Base-by-base conservation (phyloP, 2,113 vertebrate genomes). In the Psilopsiagon aymara region DNA sequence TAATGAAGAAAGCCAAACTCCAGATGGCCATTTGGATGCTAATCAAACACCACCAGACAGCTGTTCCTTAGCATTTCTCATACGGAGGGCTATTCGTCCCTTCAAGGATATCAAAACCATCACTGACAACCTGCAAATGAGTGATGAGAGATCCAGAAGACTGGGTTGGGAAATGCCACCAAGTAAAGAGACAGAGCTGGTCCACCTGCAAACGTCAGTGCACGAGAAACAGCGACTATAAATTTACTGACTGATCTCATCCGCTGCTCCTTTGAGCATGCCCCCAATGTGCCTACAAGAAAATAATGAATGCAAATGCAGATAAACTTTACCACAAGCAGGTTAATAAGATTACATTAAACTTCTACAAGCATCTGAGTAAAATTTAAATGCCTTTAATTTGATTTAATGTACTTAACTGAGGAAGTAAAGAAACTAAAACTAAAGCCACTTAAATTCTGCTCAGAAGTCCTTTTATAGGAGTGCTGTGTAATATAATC, bases 371-470 rank as follows among this genome's bases (percentile, higher is more conserved):
- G 24, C 27, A 15, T 85, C 46, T 70, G 17, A 55, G 49, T 53
- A 73, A 88, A 94, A 92, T 69, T 62, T 88, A 92, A 92, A 88
- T 1, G 3, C 15, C 53, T 94, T 86, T 87, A 78, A 89, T 91
- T 96, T 90, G 13, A 91, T 87, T 83, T 78, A 75, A 59, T 25
- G 14, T 91, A 79, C 69, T 95, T 91, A 91, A 93, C 63, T 52
- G 37, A 78, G 57, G 29, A 91, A 88, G 52, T 20, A 88, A 88
- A 81, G 57, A 91, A 91, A 88, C 33, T 66, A 76, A 82, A 92
- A 89, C 37, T 71, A 90, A 94, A 94, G 73, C 77, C 88, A 91
- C 62, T 92, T 94, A 91, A 95, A 81, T 77, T 90, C 76, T 77
- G 23, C 60, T 89, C 68, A 51, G 37, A 94, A 76, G 60, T 74